A percentile compares a stretch with the other conserved stretches of the same genome.
These are phyloP conservation scores for Mastacembelus armatus DNA, from an alignment of 2,797 vertebrate genomes.

Conservation along the genomic window DNA sequence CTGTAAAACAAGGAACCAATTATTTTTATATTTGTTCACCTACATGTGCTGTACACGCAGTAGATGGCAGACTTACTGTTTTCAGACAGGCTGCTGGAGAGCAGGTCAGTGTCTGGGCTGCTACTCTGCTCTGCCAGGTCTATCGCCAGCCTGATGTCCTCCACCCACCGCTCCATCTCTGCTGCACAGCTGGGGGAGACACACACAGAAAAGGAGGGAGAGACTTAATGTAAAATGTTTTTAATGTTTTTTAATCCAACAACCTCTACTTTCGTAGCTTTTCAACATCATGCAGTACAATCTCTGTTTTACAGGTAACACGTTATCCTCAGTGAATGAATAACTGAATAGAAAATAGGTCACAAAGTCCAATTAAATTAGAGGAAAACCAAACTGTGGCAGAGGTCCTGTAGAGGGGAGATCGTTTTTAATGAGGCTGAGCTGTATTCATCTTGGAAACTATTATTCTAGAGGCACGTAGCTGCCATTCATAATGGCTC, in stretches of 20 bases:
- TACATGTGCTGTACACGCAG: too few species aligned
- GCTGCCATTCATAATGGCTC: constrained; percentile 14
- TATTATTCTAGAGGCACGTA: constrained; percentile 20
- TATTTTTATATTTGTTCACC: too few species aligned
- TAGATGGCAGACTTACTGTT: constrained; percentile 90
- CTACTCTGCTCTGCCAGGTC: constrained; percentile 92
- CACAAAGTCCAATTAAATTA: constrained; percentile 15
- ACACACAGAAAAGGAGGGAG: not conserved
- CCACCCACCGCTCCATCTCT: constrained; percentile 97
- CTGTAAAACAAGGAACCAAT: too few species aligned
- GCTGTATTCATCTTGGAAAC: constrained; percentile 42
- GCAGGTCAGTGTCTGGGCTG: constrained; percentile 82
- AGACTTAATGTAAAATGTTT: too few species aligned
- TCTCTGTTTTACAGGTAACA: not conserved
- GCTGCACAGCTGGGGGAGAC: constrained; percentile 80
- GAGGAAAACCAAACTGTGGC: constrained; percentile 1
- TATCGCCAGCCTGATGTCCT: constrained; percentile 97
- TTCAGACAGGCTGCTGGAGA: constrained; percentile 88
- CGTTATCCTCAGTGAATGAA: constrained; percentile 3
- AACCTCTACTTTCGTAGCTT: too few species aligned
- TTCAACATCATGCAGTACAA: too few species aligned
- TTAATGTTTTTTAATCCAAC: too few species aligned
- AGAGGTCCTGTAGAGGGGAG: not conserved
- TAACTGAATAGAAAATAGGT: constrained; percentile 31
- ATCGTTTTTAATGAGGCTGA: constrained; percentile 35